Conservation (phyloP, 2,888 invertebrate genomes). For the Athetis lepigone region DNA sequence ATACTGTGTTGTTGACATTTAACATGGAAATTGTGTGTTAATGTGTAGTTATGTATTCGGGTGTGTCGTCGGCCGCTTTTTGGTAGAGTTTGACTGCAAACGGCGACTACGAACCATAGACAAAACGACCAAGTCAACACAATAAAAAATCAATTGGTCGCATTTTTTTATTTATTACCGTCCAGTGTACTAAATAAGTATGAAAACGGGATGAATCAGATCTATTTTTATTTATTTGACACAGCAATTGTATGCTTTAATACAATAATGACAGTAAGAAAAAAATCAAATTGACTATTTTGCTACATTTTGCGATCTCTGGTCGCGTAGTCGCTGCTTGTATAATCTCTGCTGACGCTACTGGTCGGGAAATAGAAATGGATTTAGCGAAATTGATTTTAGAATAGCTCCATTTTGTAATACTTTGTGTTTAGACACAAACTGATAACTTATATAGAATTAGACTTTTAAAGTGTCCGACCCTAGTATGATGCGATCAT, state of each 20-base stretch:
- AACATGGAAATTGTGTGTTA: constrained; percentile 50
- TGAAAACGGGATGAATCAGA: constrained; percentile 18
- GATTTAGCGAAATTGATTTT: constrained; percentile 64
- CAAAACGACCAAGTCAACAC: neutral
- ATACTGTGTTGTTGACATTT: constrained; percentile 60
- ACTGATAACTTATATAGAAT: neutral
- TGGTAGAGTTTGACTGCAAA: constrained; percentile 32
- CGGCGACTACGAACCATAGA: constrained; percentile 17
- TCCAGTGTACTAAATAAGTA: constrained; percentile 23
- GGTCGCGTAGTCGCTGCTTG: constrained; percentile 28
- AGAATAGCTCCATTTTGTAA: constrained; percentile 54
- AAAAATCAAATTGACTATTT: constrained; percentile 11
- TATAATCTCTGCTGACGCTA: constrained; percentile 17
- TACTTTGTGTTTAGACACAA: constrained; percentile 1
- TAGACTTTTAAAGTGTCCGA: neutral
- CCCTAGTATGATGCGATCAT: constrained; percentile 2
- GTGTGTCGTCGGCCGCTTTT: constrained; percentile 41
- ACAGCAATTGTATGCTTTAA: constrained; percentile 21
- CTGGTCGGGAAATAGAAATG: constrained; percentile 28
- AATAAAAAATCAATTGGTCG: neutral
- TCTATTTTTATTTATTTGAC: constrained; percentile 23
- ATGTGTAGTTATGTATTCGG: constrained; percentile 54
- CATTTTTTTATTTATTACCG: constrained; percentile 3
- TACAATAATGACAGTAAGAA: constrained; percentile 8
- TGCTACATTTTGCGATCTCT: neutral